Evolutionary conservation across 2,888 invertebrate species (phyloP).

Genomic region (Gerosis bhagava): DNA sequence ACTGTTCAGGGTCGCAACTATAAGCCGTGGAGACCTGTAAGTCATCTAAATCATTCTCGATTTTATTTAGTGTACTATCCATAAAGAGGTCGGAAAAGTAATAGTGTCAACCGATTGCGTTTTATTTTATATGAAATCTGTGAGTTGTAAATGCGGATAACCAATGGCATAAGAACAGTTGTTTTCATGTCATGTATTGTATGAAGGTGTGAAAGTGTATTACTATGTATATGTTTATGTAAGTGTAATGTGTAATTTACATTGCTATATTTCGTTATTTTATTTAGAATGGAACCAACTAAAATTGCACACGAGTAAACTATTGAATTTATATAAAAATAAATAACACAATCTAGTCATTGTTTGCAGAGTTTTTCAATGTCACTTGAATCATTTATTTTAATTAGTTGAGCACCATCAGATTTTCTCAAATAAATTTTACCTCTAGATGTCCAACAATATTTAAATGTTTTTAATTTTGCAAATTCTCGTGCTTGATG

Average conservation of each 20-base stretch:
- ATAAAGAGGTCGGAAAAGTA: neutral
- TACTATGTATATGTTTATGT: too few relatives aligned
- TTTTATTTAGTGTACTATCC: neutral
- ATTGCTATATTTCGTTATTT: too few relatives aligned
- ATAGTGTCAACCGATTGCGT: neutral
- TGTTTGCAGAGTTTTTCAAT: neutral
- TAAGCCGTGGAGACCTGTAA: conserved; percentile 3
- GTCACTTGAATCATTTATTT: conserved; percentile 6
- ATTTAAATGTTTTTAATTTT: conserved; percentile 6
- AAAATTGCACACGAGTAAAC: too few relatives aligned
- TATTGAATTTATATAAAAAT: neutral
- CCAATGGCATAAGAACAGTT: too few relatives aligned
- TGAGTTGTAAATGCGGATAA: too few relatives aligned
- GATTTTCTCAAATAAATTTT: conserved; percentile 19
- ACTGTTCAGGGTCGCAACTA: conserved; percentile 12
- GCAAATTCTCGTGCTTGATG: conserved; percentile 10
- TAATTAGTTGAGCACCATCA: conserved; percentile 10
- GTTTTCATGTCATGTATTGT: too few relatives aligned
- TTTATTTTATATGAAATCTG: neutral
- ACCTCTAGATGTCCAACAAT: conserved; percentile 22
- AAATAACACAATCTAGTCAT: conserved; percentile 2
- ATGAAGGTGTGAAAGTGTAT: too few relatives aligned
- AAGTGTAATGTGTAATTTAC: too few relatives aligned
- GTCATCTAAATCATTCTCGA: conserved; percentile 4
- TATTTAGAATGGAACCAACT: too few relatives aligned